These are phyloP conservation scores for Cydia strobilella DNA, from an alignment of 1,140 invertebrate species.

Conservation along the genomic window DNA sequence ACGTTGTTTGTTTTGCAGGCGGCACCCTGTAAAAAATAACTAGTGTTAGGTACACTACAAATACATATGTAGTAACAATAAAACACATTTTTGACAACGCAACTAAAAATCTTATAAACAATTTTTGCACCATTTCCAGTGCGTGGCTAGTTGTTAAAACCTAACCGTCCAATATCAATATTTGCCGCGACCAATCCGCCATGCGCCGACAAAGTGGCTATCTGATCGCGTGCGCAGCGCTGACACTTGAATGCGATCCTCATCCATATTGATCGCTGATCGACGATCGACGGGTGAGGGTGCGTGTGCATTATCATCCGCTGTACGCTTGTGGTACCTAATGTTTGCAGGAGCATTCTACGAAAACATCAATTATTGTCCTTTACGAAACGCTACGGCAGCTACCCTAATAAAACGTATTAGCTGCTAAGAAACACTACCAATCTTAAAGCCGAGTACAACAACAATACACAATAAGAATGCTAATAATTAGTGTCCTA, in stretches of 20 bases:
- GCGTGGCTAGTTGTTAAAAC: not conserved
- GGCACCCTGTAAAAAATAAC: no score
- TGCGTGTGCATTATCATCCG: not conserved
- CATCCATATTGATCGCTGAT: slow-evolving; percentile 67
- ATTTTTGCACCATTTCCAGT: not conserved
- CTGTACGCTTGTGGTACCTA: not conserved
- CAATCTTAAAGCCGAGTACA: no score
- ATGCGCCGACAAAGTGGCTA: slow-evolving; percentile 39
- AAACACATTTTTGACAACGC: not conserved
- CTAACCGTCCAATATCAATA: slow-evolving; percentile 13
- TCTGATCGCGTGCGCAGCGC: slow-evolving; percentile 36
- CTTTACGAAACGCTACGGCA: no score
- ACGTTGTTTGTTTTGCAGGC: no score
- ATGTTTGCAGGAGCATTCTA: no score
- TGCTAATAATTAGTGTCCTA: no score
- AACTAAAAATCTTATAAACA: not conserved
- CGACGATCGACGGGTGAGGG: slow-evolving; percentile 18
- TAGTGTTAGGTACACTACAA: no score
- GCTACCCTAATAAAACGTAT: no score
- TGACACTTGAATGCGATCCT: slow-evolving; percentile 57
- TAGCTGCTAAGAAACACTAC: no score
- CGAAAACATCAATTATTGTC: no score
- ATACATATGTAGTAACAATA: no score
- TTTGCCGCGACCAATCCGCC: slow-evolving; percentile 23
- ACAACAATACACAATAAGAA: no score